Evolutionary conservation across 2,797 vertebrate species (phyloP), one percentile per base, ranked within the genome.

Genomic region (Oophaga sylvatica): DNA sequence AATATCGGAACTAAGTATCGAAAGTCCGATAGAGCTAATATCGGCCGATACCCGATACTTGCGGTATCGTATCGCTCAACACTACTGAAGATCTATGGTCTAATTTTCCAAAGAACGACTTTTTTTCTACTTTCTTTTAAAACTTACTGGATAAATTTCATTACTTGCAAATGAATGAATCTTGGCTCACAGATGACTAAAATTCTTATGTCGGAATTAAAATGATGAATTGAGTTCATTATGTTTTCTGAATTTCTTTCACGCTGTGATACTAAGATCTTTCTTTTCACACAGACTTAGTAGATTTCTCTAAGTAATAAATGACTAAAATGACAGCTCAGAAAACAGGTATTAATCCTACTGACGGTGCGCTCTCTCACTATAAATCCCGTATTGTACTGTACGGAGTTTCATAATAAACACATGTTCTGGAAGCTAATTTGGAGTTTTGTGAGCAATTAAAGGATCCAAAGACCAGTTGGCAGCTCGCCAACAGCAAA

Each of bases 221-320:
- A 87, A 76, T 81, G 59, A 87, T 71, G 45, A 75, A 87, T 82
- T 19, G 71, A 35, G 17, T 87, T 87, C 60, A 87, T 87, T 82
- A 87, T 31, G 45, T 81, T 82, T 53, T 31, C 71, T 82, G 59
- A 65, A 67, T 87, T 75, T 82, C 57, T 56, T 81, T 73, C 67
- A 63, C 80, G 76, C 35, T 71, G 80, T 45, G 68, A 65, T 81
- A 75, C 53, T 87, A 26, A 81, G 56, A 87, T 81, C 67, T 73
- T 87, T 87, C 67, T 73, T 70, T 60, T 62, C 63, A 62, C 17
- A 29, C 78, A 19, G 83, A 87, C 67, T 59, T 63, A 19, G 85
- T 75, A 87, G 78, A 87, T 81, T 87, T 87, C 41, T 81, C 67
- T 86, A 80, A 80, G 41, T 86, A 80, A 86, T 80, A 80, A 86